phyloP scores from a whole-genome alignment of 1,140 invertebrate species.

The Melipona quadrifasciata region DNA sequence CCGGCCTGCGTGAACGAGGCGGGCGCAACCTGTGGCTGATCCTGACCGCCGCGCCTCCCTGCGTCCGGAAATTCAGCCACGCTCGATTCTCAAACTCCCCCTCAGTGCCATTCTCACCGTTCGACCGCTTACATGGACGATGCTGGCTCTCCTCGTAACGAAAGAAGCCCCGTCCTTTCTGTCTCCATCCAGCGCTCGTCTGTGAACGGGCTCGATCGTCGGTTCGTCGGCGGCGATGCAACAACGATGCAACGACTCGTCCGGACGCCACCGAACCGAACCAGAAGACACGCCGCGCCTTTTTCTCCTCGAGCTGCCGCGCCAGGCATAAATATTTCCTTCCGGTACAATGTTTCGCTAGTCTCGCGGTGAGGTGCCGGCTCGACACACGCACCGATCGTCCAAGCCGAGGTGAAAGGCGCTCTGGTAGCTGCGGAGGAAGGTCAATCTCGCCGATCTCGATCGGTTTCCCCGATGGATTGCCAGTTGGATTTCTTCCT shows the following conservation, averaged over 20 bases:
- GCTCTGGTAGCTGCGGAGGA: no score
- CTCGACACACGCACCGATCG: no score
- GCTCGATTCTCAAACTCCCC: conserved; percentile 75
- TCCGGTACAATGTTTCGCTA: background rate
- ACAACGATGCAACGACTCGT: conserved; percentile 16
- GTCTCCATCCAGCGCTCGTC: no score
- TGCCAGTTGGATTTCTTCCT: conserved; percentile 1
- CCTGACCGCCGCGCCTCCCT: conserved; percentile 77
- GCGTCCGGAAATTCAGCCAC: conserved; percentile 72
- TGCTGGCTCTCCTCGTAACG: conserved; percentile 31
- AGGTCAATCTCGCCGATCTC: background rate
- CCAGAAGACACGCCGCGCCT: background rate
- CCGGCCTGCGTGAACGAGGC: conserved; percentile 70
- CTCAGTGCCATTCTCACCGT: conserved; percentile 78
- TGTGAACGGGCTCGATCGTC: conserved; percentile 4
- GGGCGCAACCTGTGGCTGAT: conserved; percentile 81
- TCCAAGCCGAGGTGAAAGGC: no score
- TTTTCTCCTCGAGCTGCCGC: background rate
- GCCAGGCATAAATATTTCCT: conserved; percentile 8
- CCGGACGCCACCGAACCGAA: background rate
- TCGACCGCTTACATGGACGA: conserved; percentile 68
- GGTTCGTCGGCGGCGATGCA: background rate
- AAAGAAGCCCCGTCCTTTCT: conserved; percentile 49
- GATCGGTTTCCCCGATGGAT: background rate
- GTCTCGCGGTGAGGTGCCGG: conserved; percentile 1